Evolutionary conservation across 2,888 invertebrate species (phyloP), one percentile per base, ranked within the genome.

Genomic region (Harpagoxenus sublaevis): DNA sequence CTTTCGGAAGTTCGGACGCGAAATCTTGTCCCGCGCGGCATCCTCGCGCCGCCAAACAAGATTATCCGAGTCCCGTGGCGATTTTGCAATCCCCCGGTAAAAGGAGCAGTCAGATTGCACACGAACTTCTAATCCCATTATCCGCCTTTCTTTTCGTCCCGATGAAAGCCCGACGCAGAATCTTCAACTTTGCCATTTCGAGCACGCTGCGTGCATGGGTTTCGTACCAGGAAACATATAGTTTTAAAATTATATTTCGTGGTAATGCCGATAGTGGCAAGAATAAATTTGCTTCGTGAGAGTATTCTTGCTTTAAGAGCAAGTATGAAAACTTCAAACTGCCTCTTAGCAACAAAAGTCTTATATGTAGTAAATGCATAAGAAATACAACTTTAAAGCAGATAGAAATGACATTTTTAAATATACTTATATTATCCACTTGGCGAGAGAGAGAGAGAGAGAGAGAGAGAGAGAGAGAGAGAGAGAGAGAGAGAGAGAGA

Each of bases 151-250:
- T 68, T 68, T 51, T 68, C 31, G 31, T 68, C n/a, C 51, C 63
- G 63, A 75, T 63, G 35, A 51, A 63, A 48, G 39, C 62, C 63
- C 31, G 57, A 15, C 45, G 35, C 18, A 31, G 78, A 57, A 57
- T 78, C 57, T 68, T 78, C 57, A 68, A 78, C 45, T 68, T 78
- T 78, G 78, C 68, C 78, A 78, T 68, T 78, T 70, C 57, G 57
- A 71, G 23, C 23, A 45, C 8, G 3, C 57, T 70, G 70, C 23
- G 62, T 70, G 68, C 45, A 51, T 60, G 48, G 55, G 9, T 57
- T 60, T 81, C 18, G 39, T 60, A 78, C 15, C 15, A 35, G 55
- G 57, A 71, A 15, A 35, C 31, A 68, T 45, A 78, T 45, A 78
- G 31, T 60, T 81, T 81, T 81, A 57, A 79, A 55, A 79, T 79